phyloP scores from a whole-genome alignment of 2,888 invertebrate genomes.

The Drosophila gaucha region DNA sequence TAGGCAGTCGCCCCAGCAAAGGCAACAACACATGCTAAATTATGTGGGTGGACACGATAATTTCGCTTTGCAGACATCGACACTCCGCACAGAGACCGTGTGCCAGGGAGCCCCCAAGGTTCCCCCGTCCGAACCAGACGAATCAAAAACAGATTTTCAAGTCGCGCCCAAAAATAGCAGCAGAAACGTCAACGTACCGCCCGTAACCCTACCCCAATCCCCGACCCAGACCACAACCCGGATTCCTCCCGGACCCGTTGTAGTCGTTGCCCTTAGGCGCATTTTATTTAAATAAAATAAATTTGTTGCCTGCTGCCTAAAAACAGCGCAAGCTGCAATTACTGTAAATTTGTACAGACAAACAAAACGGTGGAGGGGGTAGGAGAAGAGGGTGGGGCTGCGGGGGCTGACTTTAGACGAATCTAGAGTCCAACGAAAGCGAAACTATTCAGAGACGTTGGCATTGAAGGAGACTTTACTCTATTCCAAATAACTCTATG shows the following conservation, averaged over 20 bases:
- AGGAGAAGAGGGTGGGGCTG: not conserved
- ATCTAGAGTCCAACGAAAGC: conserved; percentile 4
- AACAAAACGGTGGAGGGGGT: conserved; percentile 31
- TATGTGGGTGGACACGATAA: conserved; percentile 79
- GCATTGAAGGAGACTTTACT: not conserved
- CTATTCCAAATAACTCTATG: not conserved
- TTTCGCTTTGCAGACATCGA: conserved; percentile 70
- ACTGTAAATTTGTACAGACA: conserved; percentile 67
- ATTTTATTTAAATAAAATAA: conserved; percentile 81
- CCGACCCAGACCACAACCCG: not conserved
- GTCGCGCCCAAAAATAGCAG: conserved; percentile 75
- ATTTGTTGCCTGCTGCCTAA: conserved; percentile 64
- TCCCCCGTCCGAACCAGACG: conserved; percentile 41
- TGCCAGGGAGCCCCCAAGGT: conserved; percentile 41
- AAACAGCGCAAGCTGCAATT: conserved; percentile 63
- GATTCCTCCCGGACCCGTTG: not conserved
- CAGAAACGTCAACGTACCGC: conserved; percentile 46
- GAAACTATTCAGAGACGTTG: not conserved
- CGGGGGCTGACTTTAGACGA: not conserved
- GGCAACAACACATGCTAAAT: conserved; percentile 70
- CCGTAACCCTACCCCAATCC: not conserved
- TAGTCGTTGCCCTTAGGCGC: conserved; percentile 61
- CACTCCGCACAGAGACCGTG: conserved; percentile 34
- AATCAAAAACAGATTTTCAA: conserved; percentile 52
- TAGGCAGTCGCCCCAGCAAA: conserved; percentile 50